Base-by-base conservation (phyloP, 1,140 invertebrate species). In the Diabrotica virgifera region DNA sequence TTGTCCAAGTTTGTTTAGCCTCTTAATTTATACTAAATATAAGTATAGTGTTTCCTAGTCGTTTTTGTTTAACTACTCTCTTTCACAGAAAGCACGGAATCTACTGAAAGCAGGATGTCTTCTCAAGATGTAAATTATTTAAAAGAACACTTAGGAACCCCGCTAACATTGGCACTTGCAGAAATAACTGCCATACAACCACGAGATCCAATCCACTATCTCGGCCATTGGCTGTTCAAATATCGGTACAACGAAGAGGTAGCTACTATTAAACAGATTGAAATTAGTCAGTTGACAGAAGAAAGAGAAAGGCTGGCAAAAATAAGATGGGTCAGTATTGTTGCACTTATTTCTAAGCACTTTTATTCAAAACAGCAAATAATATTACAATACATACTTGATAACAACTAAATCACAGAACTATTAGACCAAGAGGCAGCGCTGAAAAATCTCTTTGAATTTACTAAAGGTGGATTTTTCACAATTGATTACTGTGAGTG, bases 201-300 rank as follows among this genome's bases (percentile, higher is more conserved):
- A 5, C 36, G 66, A 46, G 79, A 80, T 70, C 79, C 79, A 0
- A 78, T 80, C 36, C 77, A 79, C 63, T 80, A 79, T 63, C 61
- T 80, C 12, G 78, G 71, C 5, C 76, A 78, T 65, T 80, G 78
- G 77, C 65, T 80, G 12, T 75, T 78, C 54, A 79, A 78, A 64
- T 80, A 77, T 63, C 67, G 77, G 11, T 80, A 77, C 55, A 80
- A 80, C 66, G 73, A 79, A 60, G 77, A 79, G 65, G 58, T 73
- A 7, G 72, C 74, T 36, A 64, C 72, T 35, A 36, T 72, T 11
- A 70, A 74, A 38, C 73, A 71, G 52, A 55, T 67, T 5, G 71
- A 79, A 67, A 52, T 75, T 12, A 58, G 75, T 37, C 72, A 69
- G 40, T 56, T 79, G 5, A 70, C 68, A 5, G 59, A 69, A 8